A percentile compares a stretch with the other conserved stretches of the same genome.
These are phyloP conservation scores for Agrenia bidenticulata DNA, from an alignment of 2,888 invertebrate genomes.

Conservation along the genomic window DNA sequence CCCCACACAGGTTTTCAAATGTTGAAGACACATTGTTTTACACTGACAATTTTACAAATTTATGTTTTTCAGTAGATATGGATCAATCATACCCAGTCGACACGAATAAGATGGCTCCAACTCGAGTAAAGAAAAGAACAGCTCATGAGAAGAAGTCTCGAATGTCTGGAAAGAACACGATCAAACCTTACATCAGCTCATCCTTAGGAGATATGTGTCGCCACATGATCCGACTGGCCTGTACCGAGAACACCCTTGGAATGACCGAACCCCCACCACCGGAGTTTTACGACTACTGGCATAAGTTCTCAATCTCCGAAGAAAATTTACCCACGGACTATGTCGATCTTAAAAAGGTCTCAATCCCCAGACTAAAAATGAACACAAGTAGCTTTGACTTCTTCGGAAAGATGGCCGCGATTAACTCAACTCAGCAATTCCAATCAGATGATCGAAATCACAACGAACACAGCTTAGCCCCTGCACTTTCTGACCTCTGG, in stretches of 20 bases:
- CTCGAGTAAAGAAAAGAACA: not conserved
- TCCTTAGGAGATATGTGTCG: constrained; percentile 39
- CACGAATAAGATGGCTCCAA: too few species aligned
- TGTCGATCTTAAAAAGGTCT: constrained; percentile 22
- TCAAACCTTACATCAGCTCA: constrained; percentile 38
- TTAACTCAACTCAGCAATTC: constrained; percentile 2
- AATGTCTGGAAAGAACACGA: constrained; percentile 28
- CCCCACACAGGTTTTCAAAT: too few species aligned
- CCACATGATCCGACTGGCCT: constrained; percentile 30
- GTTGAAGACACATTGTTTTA: too few species aligned
- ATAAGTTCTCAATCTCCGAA: constrained; percentile 17
- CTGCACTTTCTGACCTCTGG: constrained; percentile 28
- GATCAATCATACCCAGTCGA: too few species aligned
- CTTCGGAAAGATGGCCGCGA: constrained; percentile 16
- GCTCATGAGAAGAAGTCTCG: constrained; percentile 23
- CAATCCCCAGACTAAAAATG: constrained; percentile 23
- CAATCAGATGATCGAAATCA: not conserved
- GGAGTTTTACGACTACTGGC: constrained; percentile 36
- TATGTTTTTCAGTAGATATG: too few species aligned
- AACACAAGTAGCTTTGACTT: constrained; percentile 36
- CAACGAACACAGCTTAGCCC: not conserved
- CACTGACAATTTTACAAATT: too few species aligned
- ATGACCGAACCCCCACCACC: constrained; percentile 31
- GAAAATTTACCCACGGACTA: constrained; percentile 14
- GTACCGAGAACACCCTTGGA: constrained; percentile 32